phyloP scores from a whole-genome alignment of 2,888 invertebrate species.

The Habroteleia sp. region DNA sequence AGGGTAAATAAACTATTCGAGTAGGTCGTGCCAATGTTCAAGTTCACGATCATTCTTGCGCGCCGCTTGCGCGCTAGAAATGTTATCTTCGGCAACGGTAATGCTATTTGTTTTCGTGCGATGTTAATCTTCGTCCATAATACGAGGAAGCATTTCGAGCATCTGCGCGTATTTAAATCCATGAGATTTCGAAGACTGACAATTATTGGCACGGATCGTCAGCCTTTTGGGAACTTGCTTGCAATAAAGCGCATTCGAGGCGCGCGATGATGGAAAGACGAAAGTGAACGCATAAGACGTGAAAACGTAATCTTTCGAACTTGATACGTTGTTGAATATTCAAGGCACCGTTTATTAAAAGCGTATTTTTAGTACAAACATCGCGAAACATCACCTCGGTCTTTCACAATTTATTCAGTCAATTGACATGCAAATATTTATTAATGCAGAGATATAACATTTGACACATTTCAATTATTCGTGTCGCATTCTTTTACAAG shows the following conservation, averaged over 20 bases:
- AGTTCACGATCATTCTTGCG: slow-evolving; percentile 53
- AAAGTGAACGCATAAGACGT: slow-evolving; percentile 51
- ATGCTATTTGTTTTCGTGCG: slow-evolving; percentile 63
- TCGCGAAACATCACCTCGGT: slow-evolving; percentile 4
- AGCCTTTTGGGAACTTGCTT: slow-evolving; percentile 41
- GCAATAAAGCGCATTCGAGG: slow-evolving; percentile 48
- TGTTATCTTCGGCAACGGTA: slow-evolving; percentile 46
- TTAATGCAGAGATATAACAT: no score
- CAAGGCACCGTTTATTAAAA: slow-evolving; percentile 22
- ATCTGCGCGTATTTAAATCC: slow-evolving; percentile 55
- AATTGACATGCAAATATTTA: no score
- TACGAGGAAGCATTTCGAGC: slow-evolving; percentile 43
- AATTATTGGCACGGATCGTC: slow-evolving; percentile 61
- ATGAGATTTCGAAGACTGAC: slow-evolving; percentile 54
- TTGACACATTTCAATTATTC: no score
- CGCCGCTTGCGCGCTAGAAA: slow-evolving; percentile 28
- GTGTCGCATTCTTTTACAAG: no score
- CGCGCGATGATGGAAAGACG: slow-evolving; percentile 50
- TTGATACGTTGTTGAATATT: slow-evolving; percentile 27
- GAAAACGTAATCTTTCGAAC: slow-evolving; percentile 50
- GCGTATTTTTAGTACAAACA: slow-evolving; percentile 44
- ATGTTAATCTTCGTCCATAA: slow-evolving; percentile 62
- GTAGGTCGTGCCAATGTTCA: slow-evolving; percentile 52
- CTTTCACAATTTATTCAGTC: slow-evolving; percentile 5
- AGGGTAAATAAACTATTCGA: slow-evolving; percentile 55